Conservation (phyloP, 1,140 invertebrate species). For the Tetramorium alpestre region DNA sequence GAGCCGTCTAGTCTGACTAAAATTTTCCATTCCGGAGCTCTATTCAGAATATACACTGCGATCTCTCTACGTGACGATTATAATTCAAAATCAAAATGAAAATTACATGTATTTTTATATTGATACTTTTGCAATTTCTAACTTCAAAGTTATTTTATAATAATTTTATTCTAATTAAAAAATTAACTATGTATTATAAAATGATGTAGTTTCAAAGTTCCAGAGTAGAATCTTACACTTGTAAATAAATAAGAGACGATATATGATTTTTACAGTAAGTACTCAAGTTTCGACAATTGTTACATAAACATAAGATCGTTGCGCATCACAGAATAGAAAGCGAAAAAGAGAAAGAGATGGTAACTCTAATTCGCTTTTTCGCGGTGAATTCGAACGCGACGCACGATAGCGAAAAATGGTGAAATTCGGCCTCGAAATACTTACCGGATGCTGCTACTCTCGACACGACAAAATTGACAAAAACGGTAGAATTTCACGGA, state of each 20-base stretch:
- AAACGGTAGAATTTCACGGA: conserved; percentile 47
- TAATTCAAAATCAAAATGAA: conserved; percentile 2
- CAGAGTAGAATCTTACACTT: neutral
- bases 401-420: conserved; percentile 37
- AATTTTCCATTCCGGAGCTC: conserved; percentile 34
- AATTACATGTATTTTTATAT: neutral
- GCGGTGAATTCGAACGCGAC: conserved; percentile 38
- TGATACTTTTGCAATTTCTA: neutral
- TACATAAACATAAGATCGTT: conserved; percentile 4
- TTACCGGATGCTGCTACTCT: conserved; percentile 23
- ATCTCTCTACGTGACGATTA: conserved; percentile 22
- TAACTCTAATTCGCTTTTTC: neutral
- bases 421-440: conserved; percentile 54
- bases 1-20: conserved; percentile 42
- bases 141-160: neutral
- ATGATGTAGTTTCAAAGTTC: neutral
- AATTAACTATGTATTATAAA: neutral
- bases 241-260: neutral
- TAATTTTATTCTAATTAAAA: neutral
- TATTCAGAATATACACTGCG: conserved; percentile 19
- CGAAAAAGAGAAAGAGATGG: conserved; percentile 33
- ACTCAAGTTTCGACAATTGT: neutral
- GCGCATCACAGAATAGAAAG: conserved; percentile 38
- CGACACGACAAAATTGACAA: conserved; percentile 43
- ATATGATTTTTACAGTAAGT: neutral